A percentile compares a stretch with the other conserved stretches of the same genome.
These are phyloP conservation scores for Plagodis dolabraria DNA, from an alignment of 2,888 invertebrate species.

Conservation along the genomic window DNA sequence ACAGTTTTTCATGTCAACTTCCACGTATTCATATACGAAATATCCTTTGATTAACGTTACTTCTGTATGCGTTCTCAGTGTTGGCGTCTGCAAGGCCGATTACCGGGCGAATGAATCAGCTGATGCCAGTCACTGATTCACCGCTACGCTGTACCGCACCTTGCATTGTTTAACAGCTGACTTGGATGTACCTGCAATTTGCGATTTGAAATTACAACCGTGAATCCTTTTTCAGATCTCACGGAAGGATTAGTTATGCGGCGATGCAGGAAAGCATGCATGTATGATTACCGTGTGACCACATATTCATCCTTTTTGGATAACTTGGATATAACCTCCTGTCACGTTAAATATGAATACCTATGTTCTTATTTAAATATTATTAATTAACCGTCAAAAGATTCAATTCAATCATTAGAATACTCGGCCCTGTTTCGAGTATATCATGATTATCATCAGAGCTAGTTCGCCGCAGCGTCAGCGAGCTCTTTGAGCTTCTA, in stretches of 20 bases:
- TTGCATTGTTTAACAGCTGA: slow-evolving; percentile 65
- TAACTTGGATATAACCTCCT: slow-evolving; percentile 29
- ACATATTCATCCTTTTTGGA: slow-evolving; percentile 24
- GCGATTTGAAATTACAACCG: slow-evolving; percentile 43
- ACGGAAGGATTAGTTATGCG: slow-evolving; percentile 34
- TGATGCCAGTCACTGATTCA: slow-evolving; percentile 69
- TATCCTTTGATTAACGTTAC: slow-evolving; percentile 59
- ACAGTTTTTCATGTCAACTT: slow-evolving; percentile 9
- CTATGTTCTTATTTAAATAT: too few species aligned
- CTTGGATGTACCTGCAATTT: slow-evolving; percentile 46
- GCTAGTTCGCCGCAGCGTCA: too few species aligned
- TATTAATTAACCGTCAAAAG: too few species aligned
- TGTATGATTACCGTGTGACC: slow-evolving; percentile 8
- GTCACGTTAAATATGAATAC: not conserved
- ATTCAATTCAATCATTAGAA: too few species aligned
- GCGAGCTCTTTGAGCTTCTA: too few species aligned
- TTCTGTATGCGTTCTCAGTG: slow-evolving; percentile 62
- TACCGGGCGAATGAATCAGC: slow-evolving; percentile 71
- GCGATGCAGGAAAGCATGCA: slow-evolving; percentile 30
- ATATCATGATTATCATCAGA: too few species aligned
- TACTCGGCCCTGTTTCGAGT: too few species aligned
- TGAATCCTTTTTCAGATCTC: slow-evolving; percentile 36
- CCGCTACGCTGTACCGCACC: slow-evolving; percentile 54
- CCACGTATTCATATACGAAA: slow-evolving; percentile 34
- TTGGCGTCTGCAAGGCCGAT: slow-evolving; percentile 69